Base-by-base conservation (phyloP, 2,888 invertebrate species). In the Metopia argyrocephala region DNA sequence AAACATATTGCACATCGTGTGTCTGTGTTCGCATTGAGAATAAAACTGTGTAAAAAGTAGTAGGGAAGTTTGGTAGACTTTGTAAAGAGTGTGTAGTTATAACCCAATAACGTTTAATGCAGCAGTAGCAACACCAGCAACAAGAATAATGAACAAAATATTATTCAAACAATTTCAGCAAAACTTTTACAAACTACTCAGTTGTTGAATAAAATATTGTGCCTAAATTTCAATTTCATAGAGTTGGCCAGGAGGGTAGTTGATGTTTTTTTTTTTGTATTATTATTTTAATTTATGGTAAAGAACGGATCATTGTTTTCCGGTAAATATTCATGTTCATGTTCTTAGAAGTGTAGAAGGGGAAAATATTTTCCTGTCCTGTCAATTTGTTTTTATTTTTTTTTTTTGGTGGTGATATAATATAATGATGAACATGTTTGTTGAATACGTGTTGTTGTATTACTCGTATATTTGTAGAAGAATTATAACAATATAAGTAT, bases 401-500 rank as follows among this genome's bases (percentile, higher is more conserved):
- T 25, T 18, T 52, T 38, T 52, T 45, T 50, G 9, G 6, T 45
- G n/a, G n/a, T n/a, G n/a, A n/a, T n/a, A n/a, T 25, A 23, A 23
- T 46, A 23, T 31, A 31, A n/a, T n/a, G n/a, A n/a, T n/a, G n/a
- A n/a, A n/a, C n/a, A n/a, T n/a, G 12, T 38, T 38, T 38, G 12
- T 12, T 38, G 38, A 12, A 38, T 38, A 12, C 15, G 38, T 38
- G 12, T 38, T n/a, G n/a, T n/a, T n/a, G n/a, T n/a, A n/a, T n/a
- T n/a, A n/a, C n/a, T 38, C 38, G 38, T 38, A 38, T 57, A 18
- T 57, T 57, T 25, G 45, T 57, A 59, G 28, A 74, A 66, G 15
- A 75, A 45, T 66, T 75, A 27, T 75, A 54, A 28, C 38, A 45
- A 54, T 31, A n/a, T n/a, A n/a, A n/a, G n/a, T n/a, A 54, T 50